phyloP scores from a whole-genome alignment of 2,888 invertebrate species.

The Pristionchus entomophagus region DNA sequence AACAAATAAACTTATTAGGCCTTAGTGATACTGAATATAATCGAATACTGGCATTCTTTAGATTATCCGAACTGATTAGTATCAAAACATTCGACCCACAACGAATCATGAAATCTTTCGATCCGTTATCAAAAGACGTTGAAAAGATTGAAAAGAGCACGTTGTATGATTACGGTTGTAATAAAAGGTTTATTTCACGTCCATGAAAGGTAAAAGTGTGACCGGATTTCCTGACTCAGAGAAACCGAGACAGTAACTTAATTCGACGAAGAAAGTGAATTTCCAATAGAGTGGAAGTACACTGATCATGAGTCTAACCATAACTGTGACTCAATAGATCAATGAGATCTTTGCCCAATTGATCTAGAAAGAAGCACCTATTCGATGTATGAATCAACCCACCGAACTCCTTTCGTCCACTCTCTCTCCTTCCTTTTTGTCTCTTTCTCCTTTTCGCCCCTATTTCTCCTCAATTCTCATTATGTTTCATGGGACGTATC shows the following conservation, averaged over 20 bases:
- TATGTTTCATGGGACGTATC: neutral
- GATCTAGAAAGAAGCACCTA: conserved; percentile 1
- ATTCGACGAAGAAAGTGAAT: conserved; percentile 19
- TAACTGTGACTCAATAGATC: conserved; percentile 13
- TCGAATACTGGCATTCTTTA: no score
- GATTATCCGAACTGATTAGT: no score
- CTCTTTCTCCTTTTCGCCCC: neutral
- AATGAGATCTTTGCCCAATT: conserved; percentile 11
- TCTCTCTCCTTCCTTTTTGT: neutral
- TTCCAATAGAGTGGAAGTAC: neutral
- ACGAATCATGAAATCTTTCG: no score
- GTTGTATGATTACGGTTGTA: no score
- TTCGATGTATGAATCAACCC: neutral
- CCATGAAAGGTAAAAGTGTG: neutral
- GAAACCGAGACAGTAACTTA: neutral
- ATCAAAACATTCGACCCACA: no score
- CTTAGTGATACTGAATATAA: no score
- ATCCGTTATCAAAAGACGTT: no score
- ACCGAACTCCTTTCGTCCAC: conserved; percentile 24
- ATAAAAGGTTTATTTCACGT: no score
- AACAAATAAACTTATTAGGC: no score
- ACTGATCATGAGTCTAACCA: neutral
- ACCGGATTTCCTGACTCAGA: neutral
- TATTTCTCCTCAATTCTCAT: conserved; percentile 16
- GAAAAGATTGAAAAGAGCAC: no score